Percentiles rank a stretch among this genome's conserved stretches.
Evolutionary conservation across 2,888 invertebrate species (phyloP).

Genomic region (Caenorhabditis drosophilae): DNA sequence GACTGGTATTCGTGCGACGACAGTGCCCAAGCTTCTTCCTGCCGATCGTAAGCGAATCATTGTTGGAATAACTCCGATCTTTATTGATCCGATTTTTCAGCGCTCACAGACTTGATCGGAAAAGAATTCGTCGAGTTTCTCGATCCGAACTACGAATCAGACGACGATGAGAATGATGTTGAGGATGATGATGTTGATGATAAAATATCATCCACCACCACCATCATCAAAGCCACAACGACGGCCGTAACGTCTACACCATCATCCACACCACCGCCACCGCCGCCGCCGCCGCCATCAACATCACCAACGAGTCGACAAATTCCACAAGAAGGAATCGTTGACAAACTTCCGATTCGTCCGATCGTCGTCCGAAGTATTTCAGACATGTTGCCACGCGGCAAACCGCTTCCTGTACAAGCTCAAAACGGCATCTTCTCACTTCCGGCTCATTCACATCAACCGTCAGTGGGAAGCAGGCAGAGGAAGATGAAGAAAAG

Average conservation of each 20-base stretch:
- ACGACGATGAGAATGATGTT: constrained; percentile 46
- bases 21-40: not conserved
- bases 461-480: too few species aligned
- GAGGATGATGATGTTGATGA: constrained; percentile 36
- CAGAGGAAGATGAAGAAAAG: too few species aligned
- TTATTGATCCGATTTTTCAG: constrained; percentile 32
- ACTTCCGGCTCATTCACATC: constrained; percentile 15
- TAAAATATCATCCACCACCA: not conserved
- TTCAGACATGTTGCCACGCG: constrained; percentile 16
- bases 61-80: not conserved
- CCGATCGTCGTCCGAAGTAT: constrained; percentile 11
- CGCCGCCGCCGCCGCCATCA: not conserved
- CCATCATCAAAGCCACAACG: not conserved
- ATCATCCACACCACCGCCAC: constrained; percentile 2
- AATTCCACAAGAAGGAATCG: constrained; percentile 6
- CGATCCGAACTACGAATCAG: constrained; percentile 55
- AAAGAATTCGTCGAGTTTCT: constrained; percentile 57
- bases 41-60: constrained; percentile 17
- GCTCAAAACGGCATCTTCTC: constrained; percentile 27
- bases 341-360: constrained; percentile 21
- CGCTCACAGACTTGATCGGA: constrained; percentile 56
- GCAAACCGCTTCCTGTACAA: constrained; percentile 29
- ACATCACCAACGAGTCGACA: constrained; percentile 2
- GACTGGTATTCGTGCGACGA: constrained; percentile 4
- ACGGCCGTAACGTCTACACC: not conserved